A percentile compares a stretch with the other conserved stretches of the same genome.
phyloP scores from a whole-genome alignment of 2,888 invertebrate genomes.

The Eueremaeus valkanovi region DNA sequence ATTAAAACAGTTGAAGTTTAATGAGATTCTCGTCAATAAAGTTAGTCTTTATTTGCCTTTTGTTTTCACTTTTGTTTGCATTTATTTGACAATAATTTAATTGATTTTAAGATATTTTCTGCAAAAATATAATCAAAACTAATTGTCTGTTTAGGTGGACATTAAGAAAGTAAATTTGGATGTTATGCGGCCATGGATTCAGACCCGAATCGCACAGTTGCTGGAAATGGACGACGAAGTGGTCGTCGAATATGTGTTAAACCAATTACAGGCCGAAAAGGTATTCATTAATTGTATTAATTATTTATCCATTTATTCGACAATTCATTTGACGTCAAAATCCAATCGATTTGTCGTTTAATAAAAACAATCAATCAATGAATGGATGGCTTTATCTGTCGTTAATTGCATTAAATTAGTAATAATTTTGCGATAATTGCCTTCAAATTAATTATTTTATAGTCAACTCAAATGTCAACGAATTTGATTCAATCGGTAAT shows the following conservation, averaged over 20 bases:
- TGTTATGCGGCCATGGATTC: conserved; percentile 98
- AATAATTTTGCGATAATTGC: no score
- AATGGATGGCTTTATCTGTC: no score
- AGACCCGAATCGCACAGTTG: conserved; percentile 89
- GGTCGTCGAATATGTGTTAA: conserved; percentile 96
- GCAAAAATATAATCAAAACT: neutral
- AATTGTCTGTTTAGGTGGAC: conserved; percentile 29
- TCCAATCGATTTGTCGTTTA: neutral
- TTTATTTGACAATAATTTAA: neutral
- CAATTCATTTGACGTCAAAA: no score
- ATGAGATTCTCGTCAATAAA: conserved; percentile 85
- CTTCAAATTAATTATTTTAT: no score
- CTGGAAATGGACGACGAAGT: conserved; percentile 90
- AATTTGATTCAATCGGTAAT: neutral
- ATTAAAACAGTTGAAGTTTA: conserved; percentile 97
- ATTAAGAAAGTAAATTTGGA: conserved; percentile 89
- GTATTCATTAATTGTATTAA: no score
- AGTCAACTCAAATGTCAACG: no score
- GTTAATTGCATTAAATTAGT: no score
- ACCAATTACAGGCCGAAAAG: conserved; percentile 90
- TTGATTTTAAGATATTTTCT: conserved; percentile 10
- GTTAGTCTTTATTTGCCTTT: conserved; percentile 37
- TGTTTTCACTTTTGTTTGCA: neutral
- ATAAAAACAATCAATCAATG: neutral
- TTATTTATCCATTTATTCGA: no score